Base-by-base conservation (phyloP, 2,797 vertebrate species). In the Sebastolobus altivelis region DNA sequence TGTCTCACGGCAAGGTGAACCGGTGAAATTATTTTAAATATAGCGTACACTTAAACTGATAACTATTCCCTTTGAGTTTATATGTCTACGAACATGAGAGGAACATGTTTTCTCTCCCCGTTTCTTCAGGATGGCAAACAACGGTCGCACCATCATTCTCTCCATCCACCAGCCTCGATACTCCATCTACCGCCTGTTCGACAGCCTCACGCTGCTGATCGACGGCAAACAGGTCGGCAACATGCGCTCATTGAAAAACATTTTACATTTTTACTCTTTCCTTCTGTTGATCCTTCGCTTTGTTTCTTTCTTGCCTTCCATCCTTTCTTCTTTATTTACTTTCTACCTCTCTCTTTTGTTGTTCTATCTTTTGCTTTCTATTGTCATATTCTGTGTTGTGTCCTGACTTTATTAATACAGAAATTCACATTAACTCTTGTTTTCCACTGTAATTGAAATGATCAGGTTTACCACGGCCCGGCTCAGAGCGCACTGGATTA, bases 131-230 rank as follows among this genome's bases (percentile, higher is more conserved):
- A 94, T 96, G 93, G 90, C 83, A 0, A 86, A 75, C 29, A 82
- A 71, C 3, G 94, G 95, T 0, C 94, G 95, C 33, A 96, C 93
- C 87, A 95, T 96, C 86, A 95, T 96, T 76, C 85, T 96, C 62
- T 96, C 96, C 66, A 96, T 96, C 88, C 96, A 96, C 75, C 96
- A 96, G 91, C 96, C 96, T 1, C 94, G 96, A 2, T 96, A 94
- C 88, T 87, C 92, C 83, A 96, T 96, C 91, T 96, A 94, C 91
- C 91, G 94, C 1, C 94, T 95, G 58, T 96, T 96, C 22, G 95
- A 96, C 93, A 94, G 88, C 69, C 94, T 96, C 75, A 96, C 96
- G 0, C 94, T 96, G 87, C 93, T 96, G 63, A 92, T 94, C 67
- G 88, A 77, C 4, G 96, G 96, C 1, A 91, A 90, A 11, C 92